Evolutionary conservation across 2,888 invertebrate species (phyloP).

Genomic region (Phragmatobia fuliginosa): DNA sequence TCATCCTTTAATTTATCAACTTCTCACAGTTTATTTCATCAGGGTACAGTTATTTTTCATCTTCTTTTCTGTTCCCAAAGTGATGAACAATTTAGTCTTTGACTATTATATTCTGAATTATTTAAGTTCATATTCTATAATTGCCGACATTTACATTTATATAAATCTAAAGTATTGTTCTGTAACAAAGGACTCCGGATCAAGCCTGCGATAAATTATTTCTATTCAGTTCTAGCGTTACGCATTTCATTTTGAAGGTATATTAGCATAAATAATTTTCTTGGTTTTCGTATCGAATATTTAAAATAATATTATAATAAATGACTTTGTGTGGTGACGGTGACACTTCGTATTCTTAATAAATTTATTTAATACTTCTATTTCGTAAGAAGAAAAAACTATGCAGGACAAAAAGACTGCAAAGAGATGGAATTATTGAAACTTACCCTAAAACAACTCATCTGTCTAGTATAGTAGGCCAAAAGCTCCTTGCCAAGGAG

Average conservation of each 20-base stretch:
- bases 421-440: no score
- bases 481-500: no score
- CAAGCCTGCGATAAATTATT: conserved; percentile 15
- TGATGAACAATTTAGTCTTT: background rate
- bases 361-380: no score
- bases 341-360: no score
- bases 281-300: background rate
- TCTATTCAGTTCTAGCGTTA: conserved; percentile 6
- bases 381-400: no score
- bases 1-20: background rate
- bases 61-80: background rate
- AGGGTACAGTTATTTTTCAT: background rate
- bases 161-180: conserved; percentile 14
- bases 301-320: background rate
- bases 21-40: background rate
- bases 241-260: conserved; percentile 3
- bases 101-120: conserved; percentile 1
- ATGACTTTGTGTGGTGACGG: no score
- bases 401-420: no score
- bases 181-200: conserved; percentile 12
- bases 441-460: no score
- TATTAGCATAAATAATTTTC: conserved; percentile 17
- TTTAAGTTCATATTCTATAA: conserved; percentile 8
- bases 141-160: conserved; percentile 15
- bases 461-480: no score